Evolutionary conservation across 2,888 invertebrate species (phyloP), one percentile per base, ranked within the genome.

Genomic region (Apamea crenata): DNA sequence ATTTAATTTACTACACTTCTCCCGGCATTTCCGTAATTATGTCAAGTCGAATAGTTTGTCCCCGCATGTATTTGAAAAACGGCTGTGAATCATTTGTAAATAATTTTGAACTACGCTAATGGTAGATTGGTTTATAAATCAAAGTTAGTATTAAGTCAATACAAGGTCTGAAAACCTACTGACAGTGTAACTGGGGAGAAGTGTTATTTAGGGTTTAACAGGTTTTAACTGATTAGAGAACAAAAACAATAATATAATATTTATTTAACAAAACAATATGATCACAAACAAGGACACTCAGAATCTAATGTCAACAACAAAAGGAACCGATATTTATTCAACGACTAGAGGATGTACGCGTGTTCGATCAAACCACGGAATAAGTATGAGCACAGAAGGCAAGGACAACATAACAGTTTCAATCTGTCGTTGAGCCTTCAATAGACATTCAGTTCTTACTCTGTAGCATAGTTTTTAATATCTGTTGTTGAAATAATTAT

Each of bases 11-110:
- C 32, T 63, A 32, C 74, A 67, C 40, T 61, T 85, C 36, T 85
- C 44, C 25, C 36, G 67, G 67, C 69, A 73, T 82, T 73, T 85
- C 81, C 82, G 85, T 82, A 85, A 81, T 85, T 56, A 85, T 73
- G 56, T 73, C 59, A 61, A 81, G 59, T 69, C 21, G 16, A 47
- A 63, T 69, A 63, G 71, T 72, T 29, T 68, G 36, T 29, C 40
- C 7, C 56, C 50, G 59, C 66, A 44, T 12, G 18, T 68, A 59
- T 47, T 29, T 68, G 36, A 61, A 63, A 80, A 79, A 66, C n/a
- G 50, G n/a, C 40, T 40, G 36, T 61, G 61, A 83, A 76, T 83
- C 25, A 79, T 36, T 59, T 70, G 40, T 77, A 29, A 56, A 36
- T 82, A 4, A 40, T 56, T 75, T 56, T 65, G 44, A 81, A 53